A percentile compares a stretch with the other conserved stretches of the same genome.
These are phyloP conservation scores for Pterostichus niger DNA, from an alignment of 2,888 invertebrate genomes.

Conservation along the genomic window DNA sequence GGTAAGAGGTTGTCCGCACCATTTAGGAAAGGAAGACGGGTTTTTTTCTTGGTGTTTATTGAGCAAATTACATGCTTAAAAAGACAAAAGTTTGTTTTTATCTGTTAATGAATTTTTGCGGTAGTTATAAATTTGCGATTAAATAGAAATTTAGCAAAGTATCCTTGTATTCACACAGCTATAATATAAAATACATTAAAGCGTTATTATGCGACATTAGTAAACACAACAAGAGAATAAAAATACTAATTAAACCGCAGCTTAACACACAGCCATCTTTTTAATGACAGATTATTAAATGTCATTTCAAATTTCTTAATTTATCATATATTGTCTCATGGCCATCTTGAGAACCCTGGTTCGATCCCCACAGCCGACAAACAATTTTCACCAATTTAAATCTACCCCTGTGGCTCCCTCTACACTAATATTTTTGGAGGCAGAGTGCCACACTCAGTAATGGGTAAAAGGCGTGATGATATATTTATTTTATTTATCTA, in stretches of 20 bases:
- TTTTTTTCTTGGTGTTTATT: constrained; percentile 43
- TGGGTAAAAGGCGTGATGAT: too few relatives aligned
- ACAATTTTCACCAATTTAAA: too few relatives aligned
- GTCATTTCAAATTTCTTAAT: too few relatives aligned
- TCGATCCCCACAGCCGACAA: too few relatives aligned
- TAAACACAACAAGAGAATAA: neutral
- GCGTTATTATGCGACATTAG: constrained; percentile 7
- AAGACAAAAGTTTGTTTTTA: constrained; percentile 31
- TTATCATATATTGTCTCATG: too few relatives aligned
- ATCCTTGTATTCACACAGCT: neutral
- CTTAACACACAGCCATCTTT: neutral
- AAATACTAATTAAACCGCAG: constrained; percentile 24
- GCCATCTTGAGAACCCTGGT: too few relatives aligned
- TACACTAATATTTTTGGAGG: too few relatives aligned
- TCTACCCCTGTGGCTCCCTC: too few relatives aligned
- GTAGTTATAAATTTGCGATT: constrained; percentile 44
- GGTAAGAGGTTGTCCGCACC: constrained; percentile 34
- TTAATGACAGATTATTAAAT: too few relatives aligned
- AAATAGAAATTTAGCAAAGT: constrained; percentile 14
- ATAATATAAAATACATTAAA: constrained; percentile 40
- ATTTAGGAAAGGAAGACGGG: constrained; percentile 18
- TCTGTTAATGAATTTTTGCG: constrained; percentile 39
- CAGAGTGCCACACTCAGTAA: too few relatives aligned
- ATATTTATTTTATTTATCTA: too few relatives aligned
- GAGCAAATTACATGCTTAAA: constrained; percentile 22